Evolutionary conservation across 1,140 invertebrate species (phyloP).

Genomic region (Tetragonula clypearis): DNA sequence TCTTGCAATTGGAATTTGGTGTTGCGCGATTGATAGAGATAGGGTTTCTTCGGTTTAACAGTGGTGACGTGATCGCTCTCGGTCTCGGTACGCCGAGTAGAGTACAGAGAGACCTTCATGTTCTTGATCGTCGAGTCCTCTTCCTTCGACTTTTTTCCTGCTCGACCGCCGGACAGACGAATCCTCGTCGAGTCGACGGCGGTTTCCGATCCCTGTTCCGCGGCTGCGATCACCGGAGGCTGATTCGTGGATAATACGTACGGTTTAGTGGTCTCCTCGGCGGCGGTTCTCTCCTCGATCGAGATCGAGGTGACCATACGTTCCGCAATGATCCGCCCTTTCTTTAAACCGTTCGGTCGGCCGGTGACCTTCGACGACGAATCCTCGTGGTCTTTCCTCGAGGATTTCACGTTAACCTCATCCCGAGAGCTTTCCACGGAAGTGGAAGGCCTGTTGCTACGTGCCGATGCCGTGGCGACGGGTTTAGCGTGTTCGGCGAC

Average conservation of each 20-base stretch:
- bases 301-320: constrained; percentile 37
- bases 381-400: constrained; percentile 22
- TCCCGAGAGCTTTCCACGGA: background rate
- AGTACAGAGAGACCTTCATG: background rate
- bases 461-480: background rate
- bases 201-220: constrained; percentile 31
- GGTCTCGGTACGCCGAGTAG: background rate
- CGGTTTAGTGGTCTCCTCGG: constrained; percentile 11
- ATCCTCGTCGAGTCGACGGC: constrained; percentile 47
- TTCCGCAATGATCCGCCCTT: constrained; percentile 42
- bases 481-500: background rate
- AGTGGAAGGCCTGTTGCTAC: background rate
- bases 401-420: constrained; percentile 1
- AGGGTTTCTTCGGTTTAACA: constrained; percentile 21
- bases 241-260: background rate
- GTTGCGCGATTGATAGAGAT: background rate
- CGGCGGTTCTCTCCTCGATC: constrained; percentile 15
- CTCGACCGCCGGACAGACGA: constrained; percentile 33
- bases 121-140: constrained; percentile 35
- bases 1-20: background rate
- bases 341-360: constrained; percentile 27
- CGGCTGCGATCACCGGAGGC: background rate
- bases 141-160: constrained; percentile 44
- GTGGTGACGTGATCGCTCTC: constrained; percentile 2
- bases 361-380: background rate